Percentiles rank a stretch among this genome's conserved stretches.
Evolutionary conservation across 2,888 invertebrate species (phyloP).

Genomic region (Aphidius colemani): DNA sequence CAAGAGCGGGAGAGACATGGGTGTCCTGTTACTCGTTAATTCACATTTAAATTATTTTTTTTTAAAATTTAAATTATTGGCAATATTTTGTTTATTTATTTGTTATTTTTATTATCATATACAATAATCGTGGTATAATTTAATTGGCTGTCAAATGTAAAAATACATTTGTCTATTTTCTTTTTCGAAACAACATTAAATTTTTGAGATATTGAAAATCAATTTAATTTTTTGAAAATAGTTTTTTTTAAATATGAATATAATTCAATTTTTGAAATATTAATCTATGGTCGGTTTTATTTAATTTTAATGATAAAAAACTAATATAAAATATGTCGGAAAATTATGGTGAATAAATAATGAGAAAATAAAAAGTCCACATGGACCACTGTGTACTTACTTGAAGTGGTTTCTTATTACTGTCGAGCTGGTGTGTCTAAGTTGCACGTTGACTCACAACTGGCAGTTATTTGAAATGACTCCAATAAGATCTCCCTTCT

Average conservation of each 20-base stretch:
- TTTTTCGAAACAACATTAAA: too few relatives aligned
- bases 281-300: too few relatives aligned
- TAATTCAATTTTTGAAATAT: too few relatives aligned
- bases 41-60: conserved; percentile 29
- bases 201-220: too few relatives aligned
- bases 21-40: conserved; percentile 46
- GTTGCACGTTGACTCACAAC: conserved; percentile 57
- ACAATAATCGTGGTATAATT: too few relatives aligned
- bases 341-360: not conserved
- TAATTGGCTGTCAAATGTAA: too few relatives aligned
- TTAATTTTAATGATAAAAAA: too few relatives aligned
- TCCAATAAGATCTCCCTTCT: conserved; percentile 42
- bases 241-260: too few relatives aligned
- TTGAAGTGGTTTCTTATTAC: conserved; percentile 23
- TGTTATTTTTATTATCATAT: too few relatives aligned
- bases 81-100: too few relatives aligned
- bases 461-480: conserved; percentile 47
- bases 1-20: conserved; percentile 42
- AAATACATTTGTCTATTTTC: too few relatives aligned
- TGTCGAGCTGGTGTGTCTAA: conserved; percentile 47
- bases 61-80: conserved; percentile 2
- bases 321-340: not conserved
- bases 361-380: conserved; percentile 13
- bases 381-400: conserved; percentile 33
- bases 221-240: too few relatives aligned